Evolutionary conservation across 2,113 vertebrate species (phyloP), one percentile per base, ranked within the genome.

Genomic region (Pitta sordida): DNA sequence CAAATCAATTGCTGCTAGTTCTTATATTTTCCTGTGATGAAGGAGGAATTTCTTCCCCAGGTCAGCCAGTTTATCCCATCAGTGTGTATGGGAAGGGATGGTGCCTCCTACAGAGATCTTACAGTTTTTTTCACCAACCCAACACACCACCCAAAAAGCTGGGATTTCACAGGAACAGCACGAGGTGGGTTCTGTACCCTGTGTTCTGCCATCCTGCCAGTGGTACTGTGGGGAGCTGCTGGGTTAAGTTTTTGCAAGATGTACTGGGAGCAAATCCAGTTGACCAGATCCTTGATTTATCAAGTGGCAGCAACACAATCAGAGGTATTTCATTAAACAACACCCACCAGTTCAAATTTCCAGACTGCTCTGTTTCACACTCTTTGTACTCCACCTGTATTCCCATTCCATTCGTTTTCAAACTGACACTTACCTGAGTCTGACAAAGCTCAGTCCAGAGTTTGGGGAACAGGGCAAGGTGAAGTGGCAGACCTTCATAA

Each of bases 401-500:
- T 88, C 56, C 29, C 44, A 22, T 27, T 21, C 51, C 3, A 0
- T 27, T 26, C 29, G 37, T 21, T 94, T 70, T 86, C 53, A 80
- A 83, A 76, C 39, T 88, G 93, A 68, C 41, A 82, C 97, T 96
- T 96, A 99, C 99, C 99, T 99, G 99, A 71, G 99, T 99, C 96
- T 99, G 99, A 94, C 98, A 99, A 44, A 99, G 98, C 96, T 99
- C 99, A 26, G 99, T 99, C 99, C 99, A 99, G 69, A 99, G 98
- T 95, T 99, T 99, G 85, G 99, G 99, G 92, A 99, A 99, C 71
- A 99, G 98, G 5, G 98, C 98, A 30, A 99, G 98, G 95, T 99
- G 99, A 91, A 99, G 98, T 36, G 99, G 99, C 75, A 99, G 98
- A 89, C 99, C 99, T 98, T 99, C 99, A 87, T 99, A 99, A 2